These are phyloP conservation scores for Podiceps cristatus DNA, from an alignment of 2,113 vertebrate genomes.

Conservation along the genomic window DNA sequence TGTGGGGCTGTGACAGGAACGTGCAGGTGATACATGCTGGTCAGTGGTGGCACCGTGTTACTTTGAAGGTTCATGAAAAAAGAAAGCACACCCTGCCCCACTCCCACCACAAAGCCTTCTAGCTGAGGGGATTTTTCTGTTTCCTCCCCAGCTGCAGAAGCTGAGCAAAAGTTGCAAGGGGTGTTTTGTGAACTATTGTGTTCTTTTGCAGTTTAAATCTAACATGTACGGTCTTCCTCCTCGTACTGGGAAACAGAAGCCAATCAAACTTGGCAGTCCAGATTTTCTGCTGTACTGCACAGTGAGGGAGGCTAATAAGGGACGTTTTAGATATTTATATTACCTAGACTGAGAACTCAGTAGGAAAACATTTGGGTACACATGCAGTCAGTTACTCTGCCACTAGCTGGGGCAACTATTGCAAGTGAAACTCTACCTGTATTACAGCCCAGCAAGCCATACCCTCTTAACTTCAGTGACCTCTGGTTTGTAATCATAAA, in stretches of 20 bases:
- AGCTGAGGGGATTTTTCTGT: background rate
- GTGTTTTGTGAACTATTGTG: background rate
- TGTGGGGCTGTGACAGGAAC: background rate
- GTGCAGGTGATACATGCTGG: background rate
- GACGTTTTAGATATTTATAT: background rate
- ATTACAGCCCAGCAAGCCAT: background rate
- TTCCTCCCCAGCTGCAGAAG: background rate
- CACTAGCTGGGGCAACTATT: background rate
- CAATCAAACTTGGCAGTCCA: background rate
- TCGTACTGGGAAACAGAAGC: background rate
- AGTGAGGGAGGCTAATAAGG: background rate
- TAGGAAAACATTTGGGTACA: background rate
- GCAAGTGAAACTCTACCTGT: background rate
- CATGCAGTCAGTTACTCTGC: background rate
- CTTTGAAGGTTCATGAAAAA: background rate
- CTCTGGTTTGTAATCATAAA: background rate
- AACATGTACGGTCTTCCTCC: background rate
- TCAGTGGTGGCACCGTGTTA: background rate
- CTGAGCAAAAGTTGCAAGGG: background rate
- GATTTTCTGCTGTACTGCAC: background rate
- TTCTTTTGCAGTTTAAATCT: background rate
- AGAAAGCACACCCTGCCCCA: background rate
- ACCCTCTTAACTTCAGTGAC: background rate
- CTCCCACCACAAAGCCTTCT: background rate
- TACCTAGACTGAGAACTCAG: background rate